Evolutionary conservation across 2,797 vertebrate genomes (phyloP).

Genomic region (Anguilla marmorata): DNA sequence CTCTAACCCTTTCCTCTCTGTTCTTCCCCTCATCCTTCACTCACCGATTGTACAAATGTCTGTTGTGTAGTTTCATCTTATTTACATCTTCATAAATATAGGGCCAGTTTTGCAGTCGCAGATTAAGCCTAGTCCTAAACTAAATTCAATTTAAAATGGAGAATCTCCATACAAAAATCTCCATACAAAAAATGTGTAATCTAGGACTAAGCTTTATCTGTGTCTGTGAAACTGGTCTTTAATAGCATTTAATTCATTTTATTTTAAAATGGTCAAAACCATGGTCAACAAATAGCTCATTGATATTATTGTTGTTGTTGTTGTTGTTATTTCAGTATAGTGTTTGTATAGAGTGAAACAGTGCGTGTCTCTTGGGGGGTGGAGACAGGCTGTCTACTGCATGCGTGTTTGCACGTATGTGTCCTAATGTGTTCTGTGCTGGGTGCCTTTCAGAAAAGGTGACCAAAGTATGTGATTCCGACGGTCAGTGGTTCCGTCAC

Average conservation of each 20-base stretch:
- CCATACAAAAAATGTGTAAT: too few species aligned
- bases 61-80: neutral
- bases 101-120: too few species aligned
- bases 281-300: too few species aligned
- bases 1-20: neutral
- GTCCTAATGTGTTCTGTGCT: neutral
- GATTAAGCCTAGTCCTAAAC: too few species aligned
- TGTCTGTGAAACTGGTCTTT: too few species aligned
- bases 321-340: too few species aligned
- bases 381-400: neutral
- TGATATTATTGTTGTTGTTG: too few species aligned
- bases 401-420: neutral
- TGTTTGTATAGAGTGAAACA: neutral
- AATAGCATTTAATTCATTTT: too few species aligned
- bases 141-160: too few species aligned
- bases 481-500: constrained; percentile 78
- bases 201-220: too few species aligned
- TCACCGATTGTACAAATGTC: neutral
- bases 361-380: neutral
- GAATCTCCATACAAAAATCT: too few species aligned
- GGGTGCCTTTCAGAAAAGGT: constrained; percentile 67
- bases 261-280: too few species aligned
- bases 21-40: neutral
- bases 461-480: constrained; percentile 74
- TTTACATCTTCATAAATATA: neutral